Evolutionary conservation across 53 echinoderm and acorn worm species (phyloP), one percentile per base, ranked within the genome.

Genomic region (Pentamera pediparva): DNA sequence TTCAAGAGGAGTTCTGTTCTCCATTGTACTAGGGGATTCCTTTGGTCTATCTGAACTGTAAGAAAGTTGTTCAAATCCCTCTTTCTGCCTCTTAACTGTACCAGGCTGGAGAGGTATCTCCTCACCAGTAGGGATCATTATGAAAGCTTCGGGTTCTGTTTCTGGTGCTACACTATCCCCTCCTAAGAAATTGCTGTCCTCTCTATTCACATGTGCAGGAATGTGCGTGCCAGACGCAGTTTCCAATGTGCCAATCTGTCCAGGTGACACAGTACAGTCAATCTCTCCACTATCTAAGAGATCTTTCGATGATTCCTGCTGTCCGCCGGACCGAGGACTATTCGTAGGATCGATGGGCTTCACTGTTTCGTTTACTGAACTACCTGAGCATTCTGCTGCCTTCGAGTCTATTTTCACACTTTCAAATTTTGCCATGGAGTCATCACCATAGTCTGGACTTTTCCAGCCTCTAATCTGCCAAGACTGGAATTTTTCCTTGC

Each of bases 51-150:
- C 75, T 0, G 40, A 64, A 3, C 53, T 56, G 0, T 76, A 48
- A 38, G 49, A 38, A n/a, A 73, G 65, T 63, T 91, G 90, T 60
- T 98, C 98, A 76, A 83, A 98, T 32, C 84, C 98, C 43, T 76
- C 54, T 10, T 85, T 91, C 27, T 91, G 90, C n/a, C 91, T 61
- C 65, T 82, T 85, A 3, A 98, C 98, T 1, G 79, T 69, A 26
- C 98, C 98, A 6, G 85, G 79, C 25, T 88, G 71, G 12, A 88
- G 70, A 11, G 82, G 89, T 22, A 98, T 86, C 39, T 88, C 89
- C 51, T 98, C 98, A 21, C 92, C 98, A 3, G 84, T 86, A 36
- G 78, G 77, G 5, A 77, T 76, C 21, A 79, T 71, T 6, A 82
- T 37, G 39, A 78, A 35, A 50, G 32, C 53, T 17, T 82, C 72